A percentile compares a stretch with the other conserved stretches of the same genome.
Evolutionary conservation across 2,113 vertebrate genomes (phyloP).

Genomic region (Procavia capensis): DNA sequence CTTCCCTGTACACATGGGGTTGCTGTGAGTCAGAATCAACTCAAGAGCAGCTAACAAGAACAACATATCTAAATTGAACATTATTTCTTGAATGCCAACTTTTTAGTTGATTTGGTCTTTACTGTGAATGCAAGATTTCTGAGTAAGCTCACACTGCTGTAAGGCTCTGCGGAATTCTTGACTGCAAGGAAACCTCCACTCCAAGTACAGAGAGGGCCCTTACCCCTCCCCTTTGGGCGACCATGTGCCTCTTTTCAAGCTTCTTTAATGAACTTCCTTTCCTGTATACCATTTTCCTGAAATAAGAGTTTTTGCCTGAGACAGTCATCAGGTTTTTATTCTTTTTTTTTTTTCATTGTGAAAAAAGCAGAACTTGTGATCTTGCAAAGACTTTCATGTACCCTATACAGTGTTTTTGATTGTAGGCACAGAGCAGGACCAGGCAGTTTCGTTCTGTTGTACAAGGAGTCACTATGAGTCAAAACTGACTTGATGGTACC

Average conservation of each 20-base stretch:
- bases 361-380: conserved; percentile 10
- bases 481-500: too few species aligned
- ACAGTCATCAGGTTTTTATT: conserved; percentile 33
- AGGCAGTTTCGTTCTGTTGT: too few species aligned
- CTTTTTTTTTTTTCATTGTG: conserved; percentile 40
- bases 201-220: neutral
- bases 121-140: conserved; percentile 48
- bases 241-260: neutral
- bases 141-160: neutral
- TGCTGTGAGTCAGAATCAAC: neutral
- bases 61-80: conserved; percentile 17
- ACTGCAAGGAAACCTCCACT: neutral
- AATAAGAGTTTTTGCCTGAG: neutral
- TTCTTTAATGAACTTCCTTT: conserved; percentile 4
- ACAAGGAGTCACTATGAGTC: too few species aligned
- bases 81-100: conserved; percentile 55
- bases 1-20: neutral
- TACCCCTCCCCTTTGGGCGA: neutral
- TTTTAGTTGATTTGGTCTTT: conserved; percentile 50
- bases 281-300: neutral
- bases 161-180: neutral
- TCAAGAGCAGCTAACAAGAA: neutral
- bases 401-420: neutral
- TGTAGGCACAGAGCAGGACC: too few species aligned
- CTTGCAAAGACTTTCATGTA: conserved; percentile 1